phyloP scores from a whole-genome alignment of 2,888 invertebrate genomes.

The Lasioglossum pauxillum region DNA sequence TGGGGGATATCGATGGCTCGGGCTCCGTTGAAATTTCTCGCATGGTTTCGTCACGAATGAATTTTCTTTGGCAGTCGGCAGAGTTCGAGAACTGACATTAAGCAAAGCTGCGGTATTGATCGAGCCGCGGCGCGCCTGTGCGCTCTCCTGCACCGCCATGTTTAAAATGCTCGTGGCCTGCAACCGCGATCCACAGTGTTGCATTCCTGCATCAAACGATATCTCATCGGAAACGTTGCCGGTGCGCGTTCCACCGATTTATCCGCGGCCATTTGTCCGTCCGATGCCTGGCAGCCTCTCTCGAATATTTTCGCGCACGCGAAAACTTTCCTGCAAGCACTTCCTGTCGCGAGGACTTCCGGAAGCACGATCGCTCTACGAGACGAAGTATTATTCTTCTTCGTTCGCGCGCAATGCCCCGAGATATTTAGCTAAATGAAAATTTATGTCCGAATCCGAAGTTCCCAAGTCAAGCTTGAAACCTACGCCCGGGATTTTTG shows the following conservation, averaged over 20 bases:
- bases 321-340: neutral
- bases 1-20: neutral
- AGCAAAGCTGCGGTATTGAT: slow-evolving; percentile 83
- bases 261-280: slow-evolving; percentile 10
- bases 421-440: neutral
- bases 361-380: neutral
- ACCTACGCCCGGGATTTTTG: neutral
- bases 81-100: slow-evolving; percentile 84
- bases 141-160: slow-evolving; percentile 81
- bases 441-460: slow-evolving; percentile 2
- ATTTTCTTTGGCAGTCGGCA: slow-evolving; percentile 15
- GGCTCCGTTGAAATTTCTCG: neutral
- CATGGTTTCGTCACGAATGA: slow-evolving; percentile 15
- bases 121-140: slow-evolving; percentile 80
- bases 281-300: neutral
- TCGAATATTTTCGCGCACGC: neutral
- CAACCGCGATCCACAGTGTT: slow-evolving; percentile 46
- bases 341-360: neutral
- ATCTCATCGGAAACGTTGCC: slow-evolving; percentile 1
- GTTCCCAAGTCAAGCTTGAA: neutral
- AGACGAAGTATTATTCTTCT: neutral
- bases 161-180: slow-evolving; percentile 80
- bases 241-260: neutral
- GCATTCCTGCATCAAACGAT: neutral
- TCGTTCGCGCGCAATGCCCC: neutral